Percentiles rank a stretch among this genome's conserved stretches.
These are phyloP conservation scores for Stictocephala bisonia DNA, from an alignment of 2,888 invertebrate species.

Conservation along the genomic window DNA sequence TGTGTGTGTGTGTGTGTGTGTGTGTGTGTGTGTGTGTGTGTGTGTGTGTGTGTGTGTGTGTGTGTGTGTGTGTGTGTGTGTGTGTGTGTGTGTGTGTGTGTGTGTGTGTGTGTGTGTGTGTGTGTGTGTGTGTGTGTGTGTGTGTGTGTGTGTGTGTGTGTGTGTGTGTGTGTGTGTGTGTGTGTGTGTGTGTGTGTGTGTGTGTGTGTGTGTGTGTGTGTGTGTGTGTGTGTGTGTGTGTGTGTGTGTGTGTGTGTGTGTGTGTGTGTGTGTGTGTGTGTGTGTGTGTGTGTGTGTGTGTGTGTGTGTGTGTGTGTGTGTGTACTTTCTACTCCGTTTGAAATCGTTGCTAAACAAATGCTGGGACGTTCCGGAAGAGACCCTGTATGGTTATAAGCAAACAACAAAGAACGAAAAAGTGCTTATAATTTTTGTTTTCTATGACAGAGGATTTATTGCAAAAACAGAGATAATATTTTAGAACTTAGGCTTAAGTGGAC, in stretches of 20 bases:
- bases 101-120: not conserved
- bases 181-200: not conserved
- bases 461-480: too few species aligned
- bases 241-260: constrained; percentile 13
- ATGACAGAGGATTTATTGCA: too few species aligned
- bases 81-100: constrained; percentile 1
- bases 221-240: not conserved
- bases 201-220: not conserved
- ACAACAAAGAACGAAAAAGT: too few species aligned
- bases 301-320: constrained; percentile 10
- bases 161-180: constrained; percentile 10
- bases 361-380: too few species aligned
- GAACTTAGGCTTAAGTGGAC: too few species aligned
- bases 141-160: not conserved
- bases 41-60: not conserved
- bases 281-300: constrained; percentile 4
- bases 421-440: too few species aligned
- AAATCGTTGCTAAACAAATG: too few species aligned
- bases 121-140: not conserved
- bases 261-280: constrained; percentile 13
- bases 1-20: not conserved
- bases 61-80: not conserved
- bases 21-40: constrained; percentile 13
- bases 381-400: too few species aligned
- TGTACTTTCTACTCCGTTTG: too few species aligned